These are phyloP conservation scores for Myrmecobius fasciatus DNA, from an alignment of 2,113 vertebrate species.

Conservation along the genomic window DNA sequence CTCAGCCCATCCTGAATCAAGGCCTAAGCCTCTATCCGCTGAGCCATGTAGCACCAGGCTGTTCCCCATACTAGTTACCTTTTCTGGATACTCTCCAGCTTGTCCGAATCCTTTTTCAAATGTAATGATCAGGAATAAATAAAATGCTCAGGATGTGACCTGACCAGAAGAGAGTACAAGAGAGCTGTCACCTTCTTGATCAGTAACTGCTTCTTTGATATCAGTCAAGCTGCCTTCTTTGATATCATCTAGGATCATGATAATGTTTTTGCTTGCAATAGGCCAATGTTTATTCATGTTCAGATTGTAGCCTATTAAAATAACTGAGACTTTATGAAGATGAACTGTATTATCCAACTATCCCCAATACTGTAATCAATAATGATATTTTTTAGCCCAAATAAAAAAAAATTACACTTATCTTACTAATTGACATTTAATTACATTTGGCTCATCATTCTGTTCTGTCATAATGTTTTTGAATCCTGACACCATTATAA, in stretches of 20 bases:
- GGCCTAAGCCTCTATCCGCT: background rate
- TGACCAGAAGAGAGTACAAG: background rate
- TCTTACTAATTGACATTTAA: background rate
- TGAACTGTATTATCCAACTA: background rate
- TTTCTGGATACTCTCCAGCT: background rate
- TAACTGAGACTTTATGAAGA: background rate
- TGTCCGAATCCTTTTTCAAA: background rate
- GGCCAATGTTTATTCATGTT: background rate
- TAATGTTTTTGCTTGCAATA: background rate
- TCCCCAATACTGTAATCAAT: background rate
- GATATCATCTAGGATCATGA: background rate
- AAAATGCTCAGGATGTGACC: background rate
- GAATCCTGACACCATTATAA: background rate
- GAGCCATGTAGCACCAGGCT: background rate
- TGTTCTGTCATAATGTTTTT: background rate
- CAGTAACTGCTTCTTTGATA: no score
- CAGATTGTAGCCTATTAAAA: background rate
- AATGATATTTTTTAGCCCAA: background rate
- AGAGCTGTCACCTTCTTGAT: background rate
- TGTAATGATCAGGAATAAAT: background rate
- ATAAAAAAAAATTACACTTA: background rate
- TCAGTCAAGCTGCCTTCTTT: no score
- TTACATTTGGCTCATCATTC: background rate
- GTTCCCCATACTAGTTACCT: background rate
- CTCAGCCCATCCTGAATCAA: background rate